These are phyloP conservation scores for Procapra przewalskii DNA, from an alignment of 2,113 vertebrate genomes.

Conservation along the genomic window DNA sequence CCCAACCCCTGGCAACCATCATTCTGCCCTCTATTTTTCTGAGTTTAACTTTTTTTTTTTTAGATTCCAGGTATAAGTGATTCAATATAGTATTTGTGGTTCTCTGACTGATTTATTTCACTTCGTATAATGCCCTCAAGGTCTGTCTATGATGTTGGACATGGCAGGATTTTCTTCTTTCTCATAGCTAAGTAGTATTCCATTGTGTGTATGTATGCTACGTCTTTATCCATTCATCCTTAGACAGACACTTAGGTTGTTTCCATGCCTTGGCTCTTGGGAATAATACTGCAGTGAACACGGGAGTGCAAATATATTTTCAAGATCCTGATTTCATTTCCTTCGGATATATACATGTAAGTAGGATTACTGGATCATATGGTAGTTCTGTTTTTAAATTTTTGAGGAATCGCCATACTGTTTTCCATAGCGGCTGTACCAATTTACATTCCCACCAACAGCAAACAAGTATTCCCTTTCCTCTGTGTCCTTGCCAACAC, in stretches of 20 bases:
- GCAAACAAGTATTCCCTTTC: not conserved
- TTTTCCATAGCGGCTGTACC: not conserved
- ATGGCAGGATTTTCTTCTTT: not conserved
- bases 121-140: not conserved
- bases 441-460: not conserved
- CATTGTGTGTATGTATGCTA: not conserved
- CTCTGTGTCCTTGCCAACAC: not conserved
- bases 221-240: not conserved
- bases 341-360: not conserved
- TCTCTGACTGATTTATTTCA: not conserved
- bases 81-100: not conserved
- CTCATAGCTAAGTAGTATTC: not conserved
- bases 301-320: not conserved
- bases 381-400: not conserved
- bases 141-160: not conserved
- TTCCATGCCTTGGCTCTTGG: not conserved
- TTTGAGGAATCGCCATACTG: not conserved
- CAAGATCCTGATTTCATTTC: not conserved
- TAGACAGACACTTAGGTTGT: not conserved
- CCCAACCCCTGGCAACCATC: not conserved
- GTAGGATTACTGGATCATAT: not conserved
- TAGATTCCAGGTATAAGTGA: not conserved
- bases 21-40: not conserved
- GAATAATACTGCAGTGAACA: not conserved
- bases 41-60: not conserved